Evolutionary conservation across 1,140 invertebrate species (phyloP).

Genomic region (Drosophila gunungcola): DNA sequence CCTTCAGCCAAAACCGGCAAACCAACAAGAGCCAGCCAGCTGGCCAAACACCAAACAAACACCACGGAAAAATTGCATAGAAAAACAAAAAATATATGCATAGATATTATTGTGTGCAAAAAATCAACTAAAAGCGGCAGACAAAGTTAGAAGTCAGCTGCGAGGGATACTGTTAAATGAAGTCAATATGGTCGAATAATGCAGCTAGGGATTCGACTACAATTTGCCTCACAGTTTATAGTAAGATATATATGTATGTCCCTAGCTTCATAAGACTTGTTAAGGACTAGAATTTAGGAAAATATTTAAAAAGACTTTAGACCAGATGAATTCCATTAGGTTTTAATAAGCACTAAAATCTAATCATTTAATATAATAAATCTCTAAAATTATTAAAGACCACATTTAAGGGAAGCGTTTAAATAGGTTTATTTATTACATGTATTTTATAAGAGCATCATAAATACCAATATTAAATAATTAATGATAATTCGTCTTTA

Average conservation of each 20-base stretch:
- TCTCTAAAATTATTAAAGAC: too few relatives aligned
- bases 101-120: slow-evolving; percentile 29
- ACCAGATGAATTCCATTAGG: too few relatives aligned
- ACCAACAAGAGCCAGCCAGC: slow-evolving; percentile 42
- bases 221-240: not conserved
- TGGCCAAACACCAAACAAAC: slow-evolving; percentile 41
- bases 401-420: too few relatives aligned
- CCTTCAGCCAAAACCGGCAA: slow-evolving; percentile 60
- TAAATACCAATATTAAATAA: too few relatives aligned
- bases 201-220: not conserved
- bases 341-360: too few relatives aligned
- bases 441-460: too few relatives aligned
- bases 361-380: too few relatives aligned
- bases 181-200: slow-evolving; percentile 31
- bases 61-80: slow-evolving; percentile 56
- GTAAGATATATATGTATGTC: too few relatives aligned
- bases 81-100: slow-evolving; percentile 47
- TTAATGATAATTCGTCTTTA: too few relatives aligned
- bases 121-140: slow-evolving; percentile 56
- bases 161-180: slow-evolving; percentile 50
- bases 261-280: not conserved
- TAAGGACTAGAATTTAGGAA: too few relatives aligned
- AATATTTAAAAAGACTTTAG: too few relatives aligned
- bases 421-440: too few relatives aligned
- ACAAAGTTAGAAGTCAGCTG: slow-evolving; percentile 66